These are phyloP conservation scores for Alauda arvensis DNA, from an alignment of 2,797 vertebrate genomes.

Conservation along the genomic window DNA sequence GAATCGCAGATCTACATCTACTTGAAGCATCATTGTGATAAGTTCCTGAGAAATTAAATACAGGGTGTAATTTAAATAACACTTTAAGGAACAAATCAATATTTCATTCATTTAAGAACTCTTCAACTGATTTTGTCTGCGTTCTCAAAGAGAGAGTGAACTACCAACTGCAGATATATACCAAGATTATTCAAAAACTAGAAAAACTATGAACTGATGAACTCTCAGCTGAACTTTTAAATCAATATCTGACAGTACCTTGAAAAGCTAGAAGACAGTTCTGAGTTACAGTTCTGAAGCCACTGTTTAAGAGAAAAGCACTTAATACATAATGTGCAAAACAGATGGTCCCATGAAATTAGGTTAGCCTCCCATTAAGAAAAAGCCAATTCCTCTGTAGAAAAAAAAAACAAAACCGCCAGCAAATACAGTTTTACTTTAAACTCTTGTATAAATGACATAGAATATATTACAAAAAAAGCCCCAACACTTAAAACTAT, in stretches of 20 bases:
- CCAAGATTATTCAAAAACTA: not conserved
- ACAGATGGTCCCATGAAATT: slow-evolving; percentile 13
- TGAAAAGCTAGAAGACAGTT: slow-evolving; percentile 20
- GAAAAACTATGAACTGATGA: not conserved
- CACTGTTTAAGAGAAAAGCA: slow-evolving; percentile 9
- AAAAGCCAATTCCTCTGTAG: not conserved
- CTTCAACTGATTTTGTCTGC: not conserved
- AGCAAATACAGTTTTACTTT: not conserved
- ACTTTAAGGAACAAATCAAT: not conserved
- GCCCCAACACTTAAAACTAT: accelerated
- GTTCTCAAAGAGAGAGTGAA: not conserved
- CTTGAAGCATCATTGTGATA: slow-evolving; percentile 91
- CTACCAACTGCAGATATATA: not conserved
- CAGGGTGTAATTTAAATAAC: not conserved
- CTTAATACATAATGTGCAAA: not conserved
- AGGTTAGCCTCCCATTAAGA: slow-evolving; percentile 22
- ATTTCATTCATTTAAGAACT: not conserved
- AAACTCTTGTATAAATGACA: not conserved
- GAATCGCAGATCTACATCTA: slow-evolving; percentile 87
- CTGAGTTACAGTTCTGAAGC: slow-evolving; percentile 1
- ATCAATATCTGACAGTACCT: not conserved
- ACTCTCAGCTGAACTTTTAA: slow-evolving; percentile 6
- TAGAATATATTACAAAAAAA: not conserved
- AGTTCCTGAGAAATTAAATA: slow-evolving; percentile 80
- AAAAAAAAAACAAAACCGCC: not conserved